A percentile compares a stretch with the other conserved stretches of the same genome.
Evolutionary conservation across 1,140 invertebrate species (phyloP).

Genomic region (Leptinotarsa undecemlineata): DNA sequence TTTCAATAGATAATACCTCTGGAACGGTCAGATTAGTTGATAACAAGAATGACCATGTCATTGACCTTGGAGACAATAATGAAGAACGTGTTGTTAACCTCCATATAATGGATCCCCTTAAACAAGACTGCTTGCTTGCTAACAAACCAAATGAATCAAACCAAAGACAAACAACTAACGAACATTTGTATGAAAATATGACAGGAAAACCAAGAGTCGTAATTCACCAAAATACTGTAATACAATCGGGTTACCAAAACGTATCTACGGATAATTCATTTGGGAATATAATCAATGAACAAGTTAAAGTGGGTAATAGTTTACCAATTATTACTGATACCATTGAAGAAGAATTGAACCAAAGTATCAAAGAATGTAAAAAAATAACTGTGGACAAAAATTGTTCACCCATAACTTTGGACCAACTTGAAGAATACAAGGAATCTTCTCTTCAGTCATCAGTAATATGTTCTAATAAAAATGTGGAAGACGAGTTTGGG

Average conservation of each 20-base stretch:
- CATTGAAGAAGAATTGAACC: conserved; percentile 1
- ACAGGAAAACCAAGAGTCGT: conserved; percentile 25
- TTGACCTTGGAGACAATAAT: conserved; percentile 8
- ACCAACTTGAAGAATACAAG: conserved; percentile 34
- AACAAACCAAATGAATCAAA: conserved; percentile 28
- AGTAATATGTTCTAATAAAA: conserved; percentile 9
- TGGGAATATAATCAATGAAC: neutral
- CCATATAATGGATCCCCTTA: conserved; percentile 43
- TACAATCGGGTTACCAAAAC: conserved; percentile 25
- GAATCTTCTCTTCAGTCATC: conserved; percentile 3
- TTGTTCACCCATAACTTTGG: conserved; percentile 42
- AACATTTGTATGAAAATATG: neutral
- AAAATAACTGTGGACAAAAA: conserved; percentile 42
- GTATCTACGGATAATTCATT: neutral
- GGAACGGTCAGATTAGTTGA: conserved; percentile 39
- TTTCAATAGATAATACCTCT: conserved; percentile 34
- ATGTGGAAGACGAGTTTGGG: neutral
- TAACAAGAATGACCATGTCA: conserved; percentile 12
- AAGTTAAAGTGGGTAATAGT: conserved; percentile 18
- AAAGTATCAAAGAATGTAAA: conserved; percentile 18
- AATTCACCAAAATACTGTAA: conserved; percentile 40
- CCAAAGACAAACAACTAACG: conserved; percentile 11
- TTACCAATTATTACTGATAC: conserved; percentile 11
- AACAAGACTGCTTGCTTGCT: conserved; percentile 40
- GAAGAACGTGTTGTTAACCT: conserved; percentile 44